A percentile compares a stretch with the other conserved stretches of the same genome.
Evolutionary conservation across 2,113 vertebrate genomes (phyloP).

Genomic region (Stegastes partitus): DNA sequence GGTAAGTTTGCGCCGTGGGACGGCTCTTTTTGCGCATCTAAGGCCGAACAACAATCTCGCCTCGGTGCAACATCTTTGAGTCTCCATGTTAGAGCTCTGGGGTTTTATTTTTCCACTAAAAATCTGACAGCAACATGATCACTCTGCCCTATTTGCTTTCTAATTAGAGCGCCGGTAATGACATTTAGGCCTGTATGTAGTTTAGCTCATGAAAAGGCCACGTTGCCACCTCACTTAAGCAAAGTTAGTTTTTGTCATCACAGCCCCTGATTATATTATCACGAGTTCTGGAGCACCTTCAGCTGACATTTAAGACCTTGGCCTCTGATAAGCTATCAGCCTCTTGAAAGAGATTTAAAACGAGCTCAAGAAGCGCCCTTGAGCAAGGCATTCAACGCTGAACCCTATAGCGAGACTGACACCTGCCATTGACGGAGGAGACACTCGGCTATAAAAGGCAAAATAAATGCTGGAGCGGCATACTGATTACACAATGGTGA

Average conservation of each 20-base stretch:
- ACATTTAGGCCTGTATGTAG: conserved; percentile 18
- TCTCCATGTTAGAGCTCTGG: neutral
- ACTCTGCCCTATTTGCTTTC: neutral
- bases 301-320: conserved; percentile 35
- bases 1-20: neutral
- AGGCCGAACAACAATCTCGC: neutral
- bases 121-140: conserved; percentile 11
- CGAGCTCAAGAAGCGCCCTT: neutral
- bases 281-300: conserved; percentile 27
- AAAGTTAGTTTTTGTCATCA: conserved; percentile 28
- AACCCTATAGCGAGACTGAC: neutral
- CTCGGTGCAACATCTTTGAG: neutral
- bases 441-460: conserved; percentile 1
- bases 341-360: conserved; percentile 29
- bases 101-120: conserved; percentile 9
- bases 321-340: conserved; percentile 55
- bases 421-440: neutral
- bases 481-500: conserved; percentile 1
- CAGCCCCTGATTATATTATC: conserved; percentile 39
- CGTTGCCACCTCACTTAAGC: conserved; percentile 11
- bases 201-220: conserved; percentile 31
- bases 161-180: conserved; percentile 3
- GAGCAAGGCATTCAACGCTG: conserved; percentile 41
- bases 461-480: neutral
- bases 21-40: neutral